These are phyloP conservation scores for Itoplectis maculator DNA, from an alignment of 2,888 invertebrate species.

Conservation along the genomic window DNA sequence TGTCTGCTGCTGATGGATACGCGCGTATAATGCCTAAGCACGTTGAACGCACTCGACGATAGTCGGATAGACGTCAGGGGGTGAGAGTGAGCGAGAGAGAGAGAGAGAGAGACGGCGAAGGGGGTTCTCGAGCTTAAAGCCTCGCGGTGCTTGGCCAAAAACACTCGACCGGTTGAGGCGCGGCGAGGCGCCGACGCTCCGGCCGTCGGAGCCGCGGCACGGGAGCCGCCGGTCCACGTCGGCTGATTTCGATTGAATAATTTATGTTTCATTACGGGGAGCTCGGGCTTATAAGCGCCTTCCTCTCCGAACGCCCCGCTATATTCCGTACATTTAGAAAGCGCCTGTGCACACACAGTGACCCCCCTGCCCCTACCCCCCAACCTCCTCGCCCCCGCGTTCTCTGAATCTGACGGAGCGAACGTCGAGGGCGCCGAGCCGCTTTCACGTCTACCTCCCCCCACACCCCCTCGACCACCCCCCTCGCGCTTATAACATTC, in stretches of 20 bases:
- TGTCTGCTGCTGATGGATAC: neutral
- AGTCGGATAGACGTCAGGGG: slow-evolving; percentile 3
- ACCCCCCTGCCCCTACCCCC: slow-evolving; percentile 61
- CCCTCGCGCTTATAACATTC: slow-evolving; percentile 40
- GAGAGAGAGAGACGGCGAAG: slow-evolving; percentile 5
- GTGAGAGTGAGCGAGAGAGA: neutral
- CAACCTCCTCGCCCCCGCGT: slow-evolving; percentile 63
- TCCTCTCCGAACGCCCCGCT: slow-evolving; percentile 81
- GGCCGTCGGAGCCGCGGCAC: too few relatives aligned
- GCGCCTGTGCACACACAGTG: slow-evolving; percentile 79
- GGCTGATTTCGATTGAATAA: slow-evolving; percentile 85
- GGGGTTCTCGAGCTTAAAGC: slow-evolving; percentile 48
- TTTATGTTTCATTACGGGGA: slow-evolving; percentile 84
- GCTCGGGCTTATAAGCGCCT: slow-evolving; percentile 83
- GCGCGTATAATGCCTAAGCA: slow-evolving; percentile 12
- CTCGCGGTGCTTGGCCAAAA: slow-evolving; percentile 70
- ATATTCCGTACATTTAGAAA: slow-evolving; percentile 83
- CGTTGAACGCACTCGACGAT: slow-evolving; percentile 29
- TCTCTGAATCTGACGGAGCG: slow-evolving; percentile 76
- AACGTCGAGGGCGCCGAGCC: slow-evolving; percentile 59
- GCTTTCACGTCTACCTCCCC: slow-evolving; percentile 56
- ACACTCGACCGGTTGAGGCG: slow-evolving; percentile 72
- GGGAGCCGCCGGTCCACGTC: slow-evolving; percentile 75
- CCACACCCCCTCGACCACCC: too few relatives aligned
- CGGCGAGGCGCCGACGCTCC: slow-evolving; percentile 25